phyloP scores from a whole-genome alignment of 2,797 vertebrate species.

The Phoxinus dragarum region DNA sequence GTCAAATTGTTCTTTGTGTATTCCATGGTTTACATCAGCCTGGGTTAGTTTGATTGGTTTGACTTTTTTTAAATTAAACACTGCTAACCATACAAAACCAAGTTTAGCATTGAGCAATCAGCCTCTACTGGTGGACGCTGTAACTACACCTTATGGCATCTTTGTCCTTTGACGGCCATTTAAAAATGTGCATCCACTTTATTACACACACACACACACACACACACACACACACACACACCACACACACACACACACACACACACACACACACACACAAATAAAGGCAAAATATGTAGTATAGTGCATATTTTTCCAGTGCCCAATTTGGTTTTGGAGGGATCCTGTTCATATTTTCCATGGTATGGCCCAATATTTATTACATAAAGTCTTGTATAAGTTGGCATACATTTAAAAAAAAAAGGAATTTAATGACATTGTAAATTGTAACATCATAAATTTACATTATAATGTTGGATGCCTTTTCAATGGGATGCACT shows the following conservation, averaged over 20 bases:
- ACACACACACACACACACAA: no score
- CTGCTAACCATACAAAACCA: not conserved
- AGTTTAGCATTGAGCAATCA: not conserved
- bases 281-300: not conserved
- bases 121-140: slow-evolving; percentile 11
- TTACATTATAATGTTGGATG: not conserved
- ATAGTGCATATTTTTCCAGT: not conserved
- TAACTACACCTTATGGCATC: not conserved
- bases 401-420: not conserved
- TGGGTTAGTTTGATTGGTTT: not conserved
- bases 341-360: not conserved
- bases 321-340: not conserved
- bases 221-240: no score
- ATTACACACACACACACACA: no score
- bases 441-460: not conserved
- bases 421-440: not conserved
- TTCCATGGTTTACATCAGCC: not conserved
- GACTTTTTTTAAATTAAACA: slow-evolving; percentile 3
- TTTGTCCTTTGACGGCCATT: not conserved
- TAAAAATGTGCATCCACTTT: not conserved
- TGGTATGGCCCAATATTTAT: not conserved
- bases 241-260: no score
- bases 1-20: not conserved
- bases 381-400: not conserved
- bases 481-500: not conserved